Base-by-base conservation (phyloP, 2,797 vertebrate species). In the Brotula barbata region DNA sequence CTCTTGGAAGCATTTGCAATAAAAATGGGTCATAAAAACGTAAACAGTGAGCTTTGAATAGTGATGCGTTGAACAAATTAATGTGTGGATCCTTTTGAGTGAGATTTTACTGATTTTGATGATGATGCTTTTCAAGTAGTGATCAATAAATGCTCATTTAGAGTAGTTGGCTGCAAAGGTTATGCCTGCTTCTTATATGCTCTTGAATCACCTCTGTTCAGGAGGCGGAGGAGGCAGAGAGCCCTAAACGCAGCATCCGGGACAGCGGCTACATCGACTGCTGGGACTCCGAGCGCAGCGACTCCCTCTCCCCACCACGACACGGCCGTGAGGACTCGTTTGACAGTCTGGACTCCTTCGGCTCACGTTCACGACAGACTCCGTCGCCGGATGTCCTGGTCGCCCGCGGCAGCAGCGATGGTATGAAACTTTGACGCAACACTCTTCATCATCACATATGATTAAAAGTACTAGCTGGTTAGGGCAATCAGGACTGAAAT, bases 261-360 rank as follows among this genome's bases (percentile, higher is more conserved):
- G 97, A 99, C 92, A 99, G 97, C 0, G 97, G 96, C 78, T 99
- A 98, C 62, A 92, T 99, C 57, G 97, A 99, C 89, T 95, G 95
- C 90, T 99, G 97, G 95, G 97, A 98, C 79, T 97, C 96, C 0
- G 96, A 98, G 69, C 95, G 96, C 86, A 98, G 96, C 0, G 95
- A 97, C 80, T 98, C 96, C 7, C 94, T 98, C 8, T 99, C 97
- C 1, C 95, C 96, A 0, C 96, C 95, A 28, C 94, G 92, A 42
- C 96, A 97, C 71, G 91, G 92, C 65, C 89, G 96, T 67, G 96
- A 99, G 92, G 95, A 99, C 85, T 99, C 97, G 58, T 98, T 98
- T 69, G 97, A 98, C 93, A 98, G 96, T 43, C 93, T 99, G 92
- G 97, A 99, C 89, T 99, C 97, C 59, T 94, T 98, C 65, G 94